Evolutionary conservation across 2,113 vertebrate genomes (phyloP).

Genomic region (Rhinopomastus cyanomelas): DNA sequence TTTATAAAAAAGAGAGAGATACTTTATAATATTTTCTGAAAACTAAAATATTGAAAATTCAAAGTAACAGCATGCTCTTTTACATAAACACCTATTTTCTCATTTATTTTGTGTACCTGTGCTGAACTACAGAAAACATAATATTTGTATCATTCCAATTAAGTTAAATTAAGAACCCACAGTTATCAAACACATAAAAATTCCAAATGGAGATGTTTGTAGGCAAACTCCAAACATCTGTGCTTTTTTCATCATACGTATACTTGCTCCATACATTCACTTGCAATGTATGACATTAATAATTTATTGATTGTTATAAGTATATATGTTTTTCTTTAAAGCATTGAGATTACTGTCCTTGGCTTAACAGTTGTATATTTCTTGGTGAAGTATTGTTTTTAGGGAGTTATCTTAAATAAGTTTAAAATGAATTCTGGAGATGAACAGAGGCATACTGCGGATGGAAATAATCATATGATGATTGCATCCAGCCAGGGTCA

Average conservation of each 20-base stretch:
- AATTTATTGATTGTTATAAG: not conserved
- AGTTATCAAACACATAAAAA: not conserved
- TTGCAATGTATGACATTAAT: not conserved
- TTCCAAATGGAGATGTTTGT: not conserved
- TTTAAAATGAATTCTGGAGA: constrained; percentile 43
- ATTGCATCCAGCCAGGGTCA: not conserved
- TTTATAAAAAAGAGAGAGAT: not conserved
- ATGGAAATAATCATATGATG: not conserved
- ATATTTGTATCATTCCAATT: not conserved
- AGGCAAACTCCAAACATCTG: not conserved
- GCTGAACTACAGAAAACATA: not conserved
- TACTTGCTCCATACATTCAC: not conserved
- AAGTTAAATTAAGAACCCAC: not conserved
- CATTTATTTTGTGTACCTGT: not conserved
- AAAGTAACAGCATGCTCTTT: not conserved
- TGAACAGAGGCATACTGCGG: not conserved
- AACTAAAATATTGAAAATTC: not conserved
- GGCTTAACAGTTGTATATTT: not conserved
- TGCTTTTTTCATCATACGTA: not conserved
- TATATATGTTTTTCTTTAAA: not conserved
- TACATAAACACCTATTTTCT: not conserved
- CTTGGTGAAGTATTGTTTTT: not conserved
- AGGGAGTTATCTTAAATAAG: not conserved
- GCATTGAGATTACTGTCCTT: not conserved
- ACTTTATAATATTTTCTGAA: not conserved